Evolutionary conservation across 2,113 vertebrate species (phyloP), one percentile per base, ranked within the genome.

Genomic region (Potamarius usumacintae): DNA sequence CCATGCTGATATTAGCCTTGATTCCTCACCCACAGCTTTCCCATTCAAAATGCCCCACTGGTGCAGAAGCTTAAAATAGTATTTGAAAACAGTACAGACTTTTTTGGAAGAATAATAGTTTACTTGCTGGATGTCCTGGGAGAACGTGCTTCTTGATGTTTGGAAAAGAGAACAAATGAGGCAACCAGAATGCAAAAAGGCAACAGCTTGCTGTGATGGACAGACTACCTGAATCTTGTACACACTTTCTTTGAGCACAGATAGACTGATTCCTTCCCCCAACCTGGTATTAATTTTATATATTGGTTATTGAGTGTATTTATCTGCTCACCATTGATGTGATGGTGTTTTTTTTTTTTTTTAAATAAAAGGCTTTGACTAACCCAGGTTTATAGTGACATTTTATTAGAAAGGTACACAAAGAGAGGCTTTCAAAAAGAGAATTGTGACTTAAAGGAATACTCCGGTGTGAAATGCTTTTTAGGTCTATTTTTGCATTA

Each of bases 81-180:
- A 0, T 98, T 99, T 91, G 96, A 96, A 90, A 96, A 96, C 89
- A 94, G 96, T 93, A 94, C 96, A 0, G 98, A 99, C 94, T 97
- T 99, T 94, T 99, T 99, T 52, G 98, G 98, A 42, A 96, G 98
- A 76, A 93, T 99, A 15, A 94, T 98, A 90, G 91, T 99, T 93
- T 99, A 99, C 88, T 97, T 95, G 90, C 94, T 99, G 30, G 92
- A 96, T 1, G 91, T 99, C 93, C 95, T 97, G 30, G 98, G 98
- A 89, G 94, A 95, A 89, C 95, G 89, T 88, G 85, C 88, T 11
- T 95, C 92, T 87, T 91, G 90, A 92, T 82, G 30, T 58, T 86
- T 86, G 82, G 65, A 85, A 83, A 89, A 62, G 80, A 55, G 52
- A 79, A 67, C 60, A 62, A 74, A 42, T 9, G n/a, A 69, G 30